These are phyloP conservation scores for Pseudotriccus pelzelni DNA, from an alignment of 2,797 vertebrate species.

Conservation along the genomic window DNA sequence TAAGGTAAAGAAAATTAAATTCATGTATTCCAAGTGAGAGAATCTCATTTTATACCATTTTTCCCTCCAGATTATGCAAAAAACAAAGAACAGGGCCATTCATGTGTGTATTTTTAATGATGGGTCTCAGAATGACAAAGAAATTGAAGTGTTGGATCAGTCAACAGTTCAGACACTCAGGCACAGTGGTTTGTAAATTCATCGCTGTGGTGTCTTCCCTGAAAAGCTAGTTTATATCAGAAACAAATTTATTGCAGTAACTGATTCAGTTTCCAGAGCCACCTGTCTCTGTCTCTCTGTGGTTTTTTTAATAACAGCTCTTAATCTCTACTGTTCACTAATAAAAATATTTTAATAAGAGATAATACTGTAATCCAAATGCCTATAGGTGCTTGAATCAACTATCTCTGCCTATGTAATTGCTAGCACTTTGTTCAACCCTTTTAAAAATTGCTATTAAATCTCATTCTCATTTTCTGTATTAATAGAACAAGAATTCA, in stretches of 20 bases:
- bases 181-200: slow-evolving; percentile 24
- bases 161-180: slow-evolving; percentile 20
- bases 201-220: neutral
- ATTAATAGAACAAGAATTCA: slow-evolving; percentile 56
- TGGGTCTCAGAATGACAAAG: slow-evolving; percentile 14
- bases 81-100: slow-evolving; percentile 15
- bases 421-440: slow-evolving; percentile 38
- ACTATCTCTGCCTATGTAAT: slow-evolving; percentile 18
- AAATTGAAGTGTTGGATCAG: slow-evolving; percentile 28
- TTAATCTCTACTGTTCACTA: slow-evolving; percentile 21
- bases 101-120: slow-evolving; percentile 60
- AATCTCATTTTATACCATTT: neutral
- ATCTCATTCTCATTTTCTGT: slow-evolving; percentile 52
- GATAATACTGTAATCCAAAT: slow-evolving; percentile 23
- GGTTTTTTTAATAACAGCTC: neutral
- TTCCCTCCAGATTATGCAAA: neutral
- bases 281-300: neutral
- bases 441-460: slow-evolving; percentile 52
- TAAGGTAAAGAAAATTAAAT: slow-evolving; percentile 3
- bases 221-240: neutral
- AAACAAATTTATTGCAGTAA: neutral
- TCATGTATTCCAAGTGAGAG: neutral
- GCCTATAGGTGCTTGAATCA: slow-evolving; percentile 50
- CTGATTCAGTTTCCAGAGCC: neutral
- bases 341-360: slow-evolving; percentile 59